Conservation (phyloP, 2,113 vertebrate genomes). For the Hiodon tergisus region DNA sequence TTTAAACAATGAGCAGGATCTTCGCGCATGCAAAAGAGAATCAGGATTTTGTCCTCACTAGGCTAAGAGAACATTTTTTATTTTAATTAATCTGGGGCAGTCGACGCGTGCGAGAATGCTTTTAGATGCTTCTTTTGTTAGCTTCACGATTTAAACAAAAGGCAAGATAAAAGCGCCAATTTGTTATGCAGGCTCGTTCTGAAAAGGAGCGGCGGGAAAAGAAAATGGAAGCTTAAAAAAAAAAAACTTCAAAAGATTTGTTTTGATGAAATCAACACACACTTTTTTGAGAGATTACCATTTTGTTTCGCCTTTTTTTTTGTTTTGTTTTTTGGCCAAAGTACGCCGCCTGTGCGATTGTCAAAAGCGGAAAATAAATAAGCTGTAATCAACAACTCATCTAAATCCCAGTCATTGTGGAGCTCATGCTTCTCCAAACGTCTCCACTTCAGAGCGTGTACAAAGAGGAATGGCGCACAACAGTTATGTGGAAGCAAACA, state of each 20-base stretch:
- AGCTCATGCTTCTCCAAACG: too few species aligned
- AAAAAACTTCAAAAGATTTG: slow-evolving; percentile 24
- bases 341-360: not conserved
- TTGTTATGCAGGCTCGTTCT: slow-evolving; percentile 35
- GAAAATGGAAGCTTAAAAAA: slow-evolving; percentile 26
- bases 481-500: too few species aligned
- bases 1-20: not conserved
- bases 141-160: slow-evolving; percentile 29
- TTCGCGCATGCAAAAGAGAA: not conserved
- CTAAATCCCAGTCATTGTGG: too few species aligned
- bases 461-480: too few species aligned
- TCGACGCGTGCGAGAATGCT: slow-evolving; percentile 25
- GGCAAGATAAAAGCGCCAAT: slow-evolving; percentile 24
- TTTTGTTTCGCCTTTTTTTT: not conserved
- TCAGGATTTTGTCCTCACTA: not conserved
- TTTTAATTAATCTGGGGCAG: slow-evolving; percentile 18
- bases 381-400: not conserved
- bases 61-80: not conserved
- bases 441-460: too few species aligned
- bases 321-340: too few species aligned
- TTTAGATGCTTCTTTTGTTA: slow-evolving; percentile 36
- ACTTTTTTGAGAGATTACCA: slow-evolving; percentile 24
- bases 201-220: slow-evolving; percentile 27
- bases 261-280: slow-evolving; percentile 22
- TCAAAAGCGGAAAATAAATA: slow-evolving; percentile 1